Evolutionary conservation across 2,113 vertebrate genomes (phyloP).

Genomic region (Macheiramphus alcinus): DNA sequence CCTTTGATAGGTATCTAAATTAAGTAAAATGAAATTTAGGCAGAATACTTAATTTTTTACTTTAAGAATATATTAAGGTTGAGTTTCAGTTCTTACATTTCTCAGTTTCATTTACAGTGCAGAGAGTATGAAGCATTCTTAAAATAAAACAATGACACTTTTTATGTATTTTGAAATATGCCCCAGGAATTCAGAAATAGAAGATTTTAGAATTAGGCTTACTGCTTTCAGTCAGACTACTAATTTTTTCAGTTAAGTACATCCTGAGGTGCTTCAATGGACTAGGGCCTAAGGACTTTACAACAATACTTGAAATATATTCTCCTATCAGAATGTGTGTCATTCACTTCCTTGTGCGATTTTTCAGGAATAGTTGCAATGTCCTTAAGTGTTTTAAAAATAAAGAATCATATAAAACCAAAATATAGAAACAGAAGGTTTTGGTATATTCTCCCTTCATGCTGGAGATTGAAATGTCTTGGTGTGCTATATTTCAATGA

Average conservation of each 20-base stretch:
- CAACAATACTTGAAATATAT: background rate
- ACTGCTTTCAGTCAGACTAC: background rate
- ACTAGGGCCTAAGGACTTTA: background rate
- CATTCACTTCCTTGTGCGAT: background rate
- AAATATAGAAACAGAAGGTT: background rate
- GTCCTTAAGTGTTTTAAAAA: background rate
- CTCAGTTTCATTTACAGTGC: background rate
- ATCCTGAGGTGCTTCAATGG: background rate
- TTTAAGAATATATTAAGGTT: background rate
- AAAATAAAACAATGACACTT: background rate
- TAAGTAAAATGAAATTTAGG: background rate
- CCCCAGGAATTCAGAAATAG: background rate
- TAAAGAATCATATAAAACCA: fast-evolving
- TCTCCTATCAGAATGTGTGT: fast-evolving
- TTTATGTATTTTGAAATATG: background rate
- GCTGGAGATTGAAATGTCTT: background rate
- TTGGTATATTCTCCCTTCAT: background rate
- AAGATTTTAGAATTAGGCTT: background rate
- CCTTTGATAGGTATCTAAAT: background rate
- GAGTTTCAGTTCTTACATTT: background rate
- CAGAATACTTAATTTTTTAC: background rate
- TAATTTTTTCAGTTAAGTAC: background rate
- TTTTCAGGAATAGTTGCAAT: background rate
- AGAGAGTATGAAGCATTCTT: background rate
- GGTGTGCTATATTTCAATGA: background rate